Percentiles rank a stretch among this genome's conserved stretches.
These are phyloP conservation scores for Crioceris asparagi DNA, from an alignment of 2,888 invertebrate genomes.

Conservation along the genomic window DNA sequence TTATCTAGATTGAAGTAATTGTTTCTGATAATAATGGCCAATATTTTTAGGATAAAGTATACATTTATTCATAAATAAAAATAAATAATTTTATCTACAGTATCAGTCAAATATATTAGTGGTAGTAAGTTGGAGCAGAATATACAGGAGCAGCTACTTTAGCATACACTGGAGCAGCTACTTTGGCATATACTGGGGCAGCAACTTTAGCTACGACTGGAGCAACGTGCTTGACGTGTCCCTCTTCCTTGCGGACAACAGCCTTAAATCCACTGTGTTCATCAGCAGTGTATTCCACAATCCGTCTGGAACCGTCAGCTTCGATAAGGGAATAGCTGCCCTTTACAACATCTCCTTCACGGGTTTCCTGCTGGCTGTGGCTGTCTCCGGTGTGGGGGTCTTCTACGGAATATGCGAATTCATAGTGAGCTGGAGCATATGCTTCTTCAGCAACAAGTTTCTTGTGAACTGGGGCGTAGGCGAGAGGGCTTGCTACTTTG, in stretches of 20 bases:
- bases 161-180: neutral
- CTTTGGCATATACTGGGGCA: slow-evolving; percentile 1
- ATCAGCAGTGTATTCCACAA: slow-evolving; percentile 43
- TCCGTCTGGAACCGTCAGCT: slow-evolving; percentile 40
- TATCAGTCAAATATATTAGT: too few species aligned
- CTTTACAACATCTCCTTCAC: slow-evolving; percentile 41
- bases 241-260: slow-evolving; percentile 40
- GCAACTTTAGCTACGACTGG: slow-evolving; percentile 18
- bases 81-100: too few species aligned
- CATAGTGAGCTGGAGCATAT: slow-evolving; percentile 24
- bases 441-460: slow-evolving; percentile 29
- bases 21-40: too few species aligned
- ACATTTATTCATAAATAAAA: too few species aligned
- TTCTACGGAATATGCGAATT: slow-evolving; percentile 24
- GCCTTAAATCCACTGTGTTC: slow-evolving; percentile 43
- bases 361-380: slow-evolving; percentile 41
- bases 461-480: too few species aligned
- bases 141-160: slow-evolving; percentile 12
- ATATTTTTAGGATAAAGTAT: too few species aligned
- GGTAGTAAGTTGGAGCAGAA: neutral
- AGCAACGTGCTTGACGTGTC: too few species aligned
- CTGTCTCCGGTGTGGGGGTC: slow-evolving; percentile 39
- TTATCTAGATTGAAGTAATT: too few species aligned
- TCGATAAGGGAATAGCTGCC: slow-evolving; percentile 42
- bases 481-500: slow-evolving; percentile 13